phyloP scores from a whole-genome alignment of 2,888 invertebrate species.

The Rotaria sp. region DNA sequence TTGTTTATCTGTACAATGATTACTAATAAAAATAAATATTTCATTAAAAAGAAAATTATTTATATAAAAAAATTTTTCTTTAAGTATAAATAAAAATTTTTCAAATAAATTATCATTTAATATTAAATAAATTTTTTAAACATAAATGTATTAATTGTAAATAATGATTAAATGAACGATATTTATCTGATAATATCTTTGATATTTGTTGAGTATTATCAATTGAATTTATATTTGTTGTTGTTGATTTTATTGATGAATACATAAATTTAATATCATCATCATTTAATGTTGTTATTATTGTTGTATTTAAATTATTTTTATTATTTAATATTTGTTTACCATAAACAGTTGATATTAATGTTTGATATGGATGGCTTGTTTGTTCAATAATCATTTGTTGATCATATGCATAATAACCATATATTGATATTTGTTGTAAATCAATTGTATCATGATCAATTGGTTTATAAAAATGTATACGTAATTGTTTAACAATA shows the following conservation, averaged over 20 bases:
- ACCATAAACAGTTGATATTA: conserved; percentile 25
- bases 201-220: conserved; percentile 1
- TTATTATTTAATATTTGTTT: not conserved
- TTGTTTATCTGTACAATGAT: not conserved
- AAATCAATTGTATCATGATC: conserved; percentile 28
- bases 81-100: not conserved
- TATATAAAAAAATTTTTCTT: not conserved
- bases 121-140: not conserved
- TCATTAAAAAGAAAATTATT: not conserved
- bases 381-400: conserved; percentile 3
- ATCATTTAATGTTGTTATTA: not conserved
- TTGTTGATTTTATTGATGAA: not conserved
- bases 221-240: not conserved
- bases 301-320: not conserved
- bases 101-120: not conserved
- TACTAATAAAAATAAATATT: conserved; percentile 2
- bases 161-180: not conserved
- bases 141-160: conserved; percentile 23
- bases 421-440: conserved; percentile 14
- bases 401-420: conserved; percentile 22
- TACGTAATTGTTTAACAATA: not conserved
- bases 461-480: not conserved
- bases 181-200: not conserved
- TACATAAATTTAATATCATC: conserved; percentile 1
- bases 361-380: not conserved